Evolutionary conservation across 2,797 vertebrate genomes (phyloP), one percentile per base, ranked within the genome.

Genomic region (Jordanella pulchra): DNA sequence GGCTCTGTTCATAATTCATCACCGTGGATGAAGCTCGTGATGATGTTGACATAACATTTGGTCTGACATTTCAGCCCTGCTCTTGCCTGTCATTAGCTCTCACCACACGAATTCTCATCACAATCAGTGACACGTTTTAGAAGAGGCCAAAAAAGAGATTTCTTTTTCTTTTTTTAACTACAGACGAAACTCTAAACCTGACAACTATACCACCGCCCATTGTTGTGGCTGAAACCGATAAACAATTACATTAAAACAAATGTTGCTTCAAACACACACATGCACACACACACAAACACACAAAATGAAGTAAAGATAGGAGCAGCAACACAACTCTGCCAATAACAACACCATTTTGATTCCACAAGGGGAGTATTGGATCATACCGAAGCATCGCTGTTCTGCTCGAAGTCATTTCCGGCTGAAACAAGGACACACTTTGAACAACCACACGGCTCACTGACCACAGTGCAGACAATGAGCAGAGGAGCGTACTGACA

Each of bases 31-130:
- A 82, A 87, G 76, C 89, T 78, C 88, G 92, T 91, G 89, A 93
- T 92, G 86, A 84, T 93, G 93, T 95, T 94, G 92, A 95, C 93
- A 93, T 95, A 95, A 94, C 94, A 94, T 95, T 95, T 95, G 90
- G 88, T 92, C 88, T 95, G 94, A 94, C 94, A 95, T 95, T 95
- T 94, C 89, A 89, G 90, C 89, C 87, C 72, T 13, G 86, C 83
- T 91, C 90, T 88, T 69, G 80, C 80, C 89, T 70, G 87, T 91
- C 93, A 93, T 94, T 94, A 94, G 91, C 89, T 89, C 89, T 89
- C 92, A 61, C 91, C 87, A 84, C 91, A 93, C 85, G 88, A 83
- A 87, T 83, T 85, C 89, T 85, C 84, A 92, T 92, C 90, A 91
- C 90, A 93, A 86, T 82, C 86, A 83, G 75, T 78, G 77, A 58